Percentiles rank a stretch among this genome's conserved stretches.
Conservation (phyloP, 2,797 vertebrate genomes). For the Neomorphus geoffroyi region DNA sequence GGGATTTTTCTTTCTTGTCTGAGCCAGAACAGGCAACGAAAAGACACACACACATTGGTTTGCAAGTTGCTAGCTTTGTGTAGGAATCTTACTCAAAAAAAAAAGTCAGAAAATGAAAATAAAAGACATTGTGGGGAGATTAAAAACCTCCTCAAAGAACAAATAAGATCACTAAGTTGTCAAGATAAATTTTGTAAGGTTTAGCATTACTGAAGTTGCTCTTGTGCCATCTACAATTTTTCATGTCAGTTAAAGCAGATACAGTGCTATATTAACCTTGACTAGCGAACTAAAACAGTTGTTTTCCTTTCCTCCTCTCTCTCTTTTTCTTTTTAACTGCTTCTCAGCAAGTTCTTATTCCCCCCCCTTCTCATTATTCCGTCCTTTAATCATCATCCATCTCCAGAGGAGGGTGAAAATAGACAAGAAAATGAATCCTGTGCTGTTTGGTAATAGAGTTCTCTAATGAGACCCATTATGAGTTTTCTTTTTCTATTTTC, state of each 20-base stretch:
- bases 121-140: neutral
- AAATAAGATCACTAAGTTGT: conserved; percentile 3
- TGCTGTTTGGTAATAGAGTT: neutral
- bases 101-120: neutral
- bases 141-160: neutral
- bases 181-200: conserved; percentile 12
- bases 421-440: conserved; percentile 33
- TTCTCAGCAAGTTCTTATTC: conserved; percentile 15
- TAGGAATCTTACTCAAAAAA: neutral
- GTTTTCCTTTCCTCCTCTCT: neutral
- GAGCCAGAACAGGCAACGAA: neutral
- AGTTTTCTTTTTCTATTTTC: neutral
- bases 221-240: conserved; percentile 13
- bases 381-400: conserved; percentile 46
- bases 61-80: neutral
- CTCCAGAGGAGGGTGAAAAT: conserved; percentile 17
- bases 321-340: neutral
- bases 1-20: conserved; percentile 4
- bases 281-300: conserved; percentile 2
- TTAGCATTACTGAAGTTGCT: neutral
- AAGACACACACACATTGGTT: neutral
- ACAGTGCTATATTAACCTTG: neutral
- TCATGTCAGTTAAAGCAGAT: neutral
- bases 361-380: conserved; percentile 12
- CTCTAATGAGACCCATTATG: neutral